Percentiles rank a stretch among this genome's conserved stretches.
Evolutionary conservation across 2,797 vertebrate genomes (phyloP).

Genomic region (Meriones psammophilus): DNA sequence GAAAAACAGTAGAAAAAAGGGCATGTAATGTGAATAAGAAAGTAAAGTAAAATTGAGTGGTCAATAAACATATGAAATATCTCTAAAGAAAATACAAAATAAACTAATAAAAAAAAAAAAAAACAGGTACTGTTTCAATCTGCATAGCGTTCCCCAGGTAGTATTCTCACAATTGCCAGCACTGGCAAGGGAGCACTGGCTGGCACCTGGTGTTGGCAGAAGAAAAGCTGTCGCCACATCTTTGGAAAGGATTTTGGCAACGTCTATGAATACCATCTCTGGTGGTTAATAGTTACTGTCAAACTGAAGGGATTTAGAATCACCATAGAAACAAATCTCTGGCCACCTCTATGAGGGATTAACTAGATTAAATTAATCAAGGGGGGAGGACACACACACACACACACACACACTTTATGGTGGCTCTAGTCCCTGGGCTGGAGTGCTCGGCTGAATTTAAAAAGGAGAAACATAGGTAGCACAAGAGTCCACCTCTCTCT

Average conservation of each 20-base stretch:
- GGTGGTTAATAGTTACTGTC: background rate
- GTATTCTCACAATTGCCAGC: background rate
- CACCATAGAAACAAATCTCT: background rate
- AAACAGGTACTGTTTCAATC: background rate
- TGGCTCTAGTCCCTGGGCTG: background rate
- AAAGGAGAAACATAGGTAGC: background rate
- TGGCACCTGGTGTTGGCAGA: background rate
- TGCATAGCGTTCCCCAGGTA: background rate
- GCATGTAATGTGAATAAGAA: background rate
- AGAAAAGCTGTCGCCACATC: background rate
- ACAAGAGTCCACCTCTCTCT: background rate
- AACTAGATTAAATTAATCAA: background rate
- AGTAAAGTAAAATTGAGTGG: background rate
- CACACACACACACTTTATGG: background rate
- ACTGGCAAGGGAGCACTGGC: background rate
- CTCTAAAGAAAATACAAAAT: conserved; percentile 22
- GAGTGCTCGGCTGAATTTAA: background rate
- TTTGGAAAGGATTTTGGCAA: background rate
- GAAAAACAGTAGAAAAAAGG: background rate
- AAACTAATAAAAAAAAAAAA: background rate
- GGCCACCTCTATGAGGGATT: background rate
- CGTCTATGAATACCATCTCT: background rate
- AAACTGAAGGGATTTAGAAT: background rate
- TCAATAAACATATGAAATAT: background rate
- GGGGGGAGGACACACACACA: background rate